These are phyloP conservation scores for Penaeus japonicus DNA, from an alignment of 1,140 invertebrate species.

Conservation along the genomic window DNA sequence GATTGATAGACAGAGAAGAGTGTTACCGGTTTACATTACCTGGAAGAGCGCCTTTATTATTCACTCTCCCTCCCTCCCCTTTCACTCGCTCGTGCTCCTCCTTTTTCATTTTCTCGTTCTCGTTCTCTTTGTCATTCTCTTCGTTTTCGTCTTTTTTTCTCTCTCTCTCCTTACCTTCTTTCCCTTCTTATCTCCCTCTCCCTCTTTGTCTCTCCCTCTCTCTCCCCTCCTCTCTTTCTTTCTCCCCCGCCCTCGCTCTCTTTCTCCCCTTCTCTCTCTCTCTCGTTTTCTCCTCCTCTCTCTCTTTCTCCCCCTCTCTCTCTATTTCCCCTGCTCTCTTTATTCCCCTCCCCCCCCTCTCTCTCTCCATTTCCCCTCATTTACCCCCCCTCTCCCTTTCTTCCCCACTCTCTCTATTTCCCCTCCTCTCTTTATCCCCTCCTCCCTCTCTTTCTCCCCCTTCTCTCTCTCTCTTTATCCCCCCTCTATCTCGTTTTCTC, in stretches of 20 bases:
- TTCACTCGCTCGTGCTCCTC: not conserved
- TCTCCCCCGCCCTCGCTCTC: not conserved
- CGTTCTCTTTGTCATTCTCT: not conserved
- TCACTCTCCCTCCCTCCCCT: too few relatives aligned
- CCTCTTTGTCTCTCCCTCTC: not conserved
- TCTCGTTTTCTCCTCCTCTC: too few relatives aligned
- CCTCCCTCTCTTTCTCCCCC: not conserved
- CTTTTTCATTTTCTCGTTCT: not conserved
- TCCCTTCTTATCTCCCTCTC: not conserved
- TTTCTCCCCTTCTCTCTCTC: not conserved
- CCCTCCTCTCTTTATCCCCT: not conserved
- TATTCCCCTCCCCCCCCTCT: not conserved
- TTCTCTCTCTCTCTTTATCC: not conserved
- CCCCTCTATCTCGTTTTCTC: not conserved
- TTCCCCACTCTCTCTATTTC: not conserved
- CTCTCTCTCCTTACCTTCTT: not conserved
- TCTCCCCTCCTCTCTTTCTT: not conserved
- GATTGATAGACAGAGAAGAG: too few relatives aligned
- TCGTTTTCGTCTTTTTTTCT: not conserved
- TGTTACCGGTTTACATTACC: too few relatives aligned
- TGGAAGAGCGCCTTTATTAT: too few relatives aligned
- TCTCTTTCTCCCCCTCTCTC: not conserved
- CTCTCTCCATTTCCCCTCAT: not conserved
- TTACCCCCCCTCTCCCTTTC: too few relatives aligned
- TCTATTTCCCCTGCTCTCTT: not conserved